Conservation (phyloP, 1,140 invertebrate species). For the Drosophila leontia region DNA sequence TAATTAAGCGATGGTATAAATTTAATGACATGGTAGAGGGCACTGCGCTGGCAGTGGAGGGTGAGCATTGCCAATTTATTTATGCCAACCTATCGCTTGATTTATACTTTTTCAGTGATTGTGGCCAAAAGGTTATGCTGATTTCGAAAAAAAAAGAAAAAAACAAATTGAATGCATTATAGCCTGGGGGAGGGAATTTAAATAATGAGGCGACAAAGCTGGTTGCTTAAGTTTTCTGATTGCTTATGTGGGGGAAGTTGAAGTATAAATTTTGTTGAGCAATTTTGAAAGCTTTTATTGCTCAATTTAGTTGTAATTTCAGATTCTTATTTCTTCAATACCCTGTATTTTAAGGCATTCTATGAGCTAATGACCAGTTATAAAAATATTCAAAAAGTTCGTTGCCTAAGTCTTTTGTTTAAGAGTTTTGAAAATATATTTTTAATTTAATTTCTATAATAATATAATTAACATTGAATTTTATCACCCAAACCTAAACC, state of each 20-base stretch:
- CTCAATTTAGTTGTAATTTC: neutral
- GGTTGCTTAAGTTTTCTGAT: slow-evolving; percentile 22
- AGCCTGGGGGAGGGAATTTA: slow-evolving; percentile 16
- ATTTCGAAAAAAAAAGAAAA: slow-evolving; percentile 28
- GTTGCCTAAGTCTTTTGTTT: slow-evolving; percentile 64
- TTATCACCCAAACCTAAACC: neutral
- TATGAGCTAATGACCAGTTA: too few species aligned
- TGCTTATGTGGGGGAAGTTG: neutral
- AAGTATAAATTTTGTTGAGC: slow-evolving; percentile 2
- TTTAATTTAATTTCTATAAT: neutral
- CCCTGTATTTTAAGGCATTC: neutral
- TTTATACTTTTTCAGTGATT: slow-evolving; percentile 31
- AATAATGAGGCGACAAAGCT: slow-evolving; percentile 20
- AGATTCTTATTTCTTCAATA: neutral
- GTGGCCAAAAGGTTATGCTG: slow-evolving; percentile 55
- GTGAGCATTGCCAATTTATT: slow-evolving; percentile 55
- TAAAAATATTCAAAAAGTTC: slow-evolving; percentile 21
- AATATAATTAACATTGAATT: neutral
- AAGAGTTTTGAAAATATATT: neutral
- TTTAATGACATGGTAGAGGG: slow-evolving; percentile 58
- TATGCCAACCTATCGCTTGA: slow-evolving; percentile 43
- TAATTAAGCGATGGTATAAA: slow-evolving; percentile 75
- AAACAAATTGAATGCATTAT: slow-evolving; percentile 66
- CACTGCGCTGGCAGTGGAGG: slow-evolving; percentile 5
- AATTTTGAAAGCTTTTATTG: neutral